Conservation (phyloP, 2,797 vertebrate genomes). For the Myotis pilosus region DNA sequence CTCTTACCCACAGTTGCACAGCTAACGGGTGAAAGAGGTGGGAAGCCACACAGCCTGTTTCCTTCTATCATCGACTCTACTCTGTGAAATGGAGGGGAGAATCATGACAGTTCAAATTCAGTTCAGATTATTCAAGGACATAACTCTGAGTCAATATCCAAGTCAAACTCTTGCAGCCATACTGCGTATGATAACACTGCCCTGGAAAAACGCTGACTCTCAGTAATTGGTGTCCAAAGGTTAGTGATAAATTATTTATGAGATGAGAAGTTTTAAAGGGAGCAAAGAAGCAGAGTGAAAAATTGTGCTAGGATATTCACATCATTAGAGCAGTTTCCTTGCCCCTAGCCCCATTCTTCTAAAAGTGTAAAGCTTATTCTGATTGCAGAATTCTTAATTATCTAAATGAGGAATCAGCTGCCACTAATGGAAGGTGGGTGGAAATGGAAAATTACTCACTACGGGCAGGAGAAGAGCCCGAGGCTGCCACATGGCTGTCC, state of each 20-base stretch:
- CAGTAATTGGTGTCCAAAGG: conserved; percentile 14
- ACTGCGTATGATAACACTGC: background rate
- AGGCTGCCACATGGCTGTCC: background rate
- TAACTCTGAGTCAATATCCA: conserved; percentile 23
- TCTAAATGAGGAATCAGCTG: conserved; percentile 39
- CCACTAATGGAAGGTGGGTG: conserved; percentile 28
- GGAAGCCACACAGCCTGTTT: background rate
- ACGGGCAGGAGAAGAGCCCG: background rate
- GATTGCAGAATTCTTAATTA: conserved; percentile 34
- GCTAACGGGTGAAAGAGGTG: background rate
- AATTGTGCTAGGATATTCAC: background rate
- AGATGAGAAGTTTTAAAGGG: conserved; percentile 9
- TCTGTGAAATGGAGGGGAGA: background rate
- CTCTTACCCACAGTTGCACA: too few species aligned
- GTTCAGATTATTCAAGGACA: background rate
- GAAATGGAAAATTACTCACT: background rate
- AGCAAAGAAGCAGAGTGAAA: background rate
- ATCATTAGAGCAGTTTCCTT: conserved; percentile 4
- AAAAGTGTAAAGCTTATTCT: background rate
- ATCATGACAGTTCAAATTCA: background rate
- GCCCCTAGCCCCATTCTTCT: background rate
- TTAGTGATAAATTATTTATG: conserved; percentile 70
- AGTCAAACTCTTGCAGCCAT: conserved; percentile 20
- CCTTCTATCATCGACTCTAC: background rate
- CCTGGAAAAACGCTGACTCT: conserved; percentile 55